Percentiles rank a stretch among this genome's conserved stretches.
phyloP scores from a whole-genome alignment of 1,140 invertebrate species.

The Carposina sasakii region DNA sequence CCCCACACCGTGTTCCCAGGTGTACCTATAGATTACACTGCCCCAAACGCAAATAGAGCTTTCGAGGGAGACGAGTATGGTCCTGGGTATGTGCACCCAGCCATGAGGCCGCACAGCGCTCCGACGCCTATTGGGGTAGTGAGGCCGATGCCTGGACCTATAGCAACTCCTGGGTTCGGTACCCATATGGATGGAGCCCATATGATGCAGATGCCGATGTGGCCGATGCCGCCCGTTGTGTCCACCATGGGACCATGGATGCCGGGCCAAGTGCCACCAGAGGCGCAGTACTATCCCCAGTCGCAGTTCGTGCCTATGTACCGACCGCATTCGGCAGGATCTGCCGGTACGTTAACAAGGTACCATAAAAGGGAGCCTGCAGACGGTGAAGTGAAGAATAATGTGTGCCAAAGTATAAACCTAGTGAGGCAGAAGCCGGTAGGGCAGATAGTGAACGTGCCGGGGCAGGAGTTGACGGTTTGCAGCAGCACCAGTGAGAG shows the following conservation, averaged over 20 bases:
- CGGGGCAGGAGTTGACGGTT: slow-evolving; percentile 62
- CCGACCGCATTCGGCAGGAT: slow-evolving; percentile 53
- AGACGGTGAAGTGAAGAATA: slow-evolving; percentile 53
- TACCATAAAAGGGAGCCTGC: slow-evolving; percentile 58
- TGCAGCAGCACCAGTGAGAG: slow-evolving; percentile 60
- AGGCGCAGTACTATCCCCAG: slow-evolving; percentile 65
- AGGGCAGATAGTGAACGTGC: slow-evolving; percentile 64
- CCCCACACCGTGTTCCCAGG: slow-evolving; percentile 57
- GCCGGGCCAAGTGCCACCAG: slow-evolving; percentile 41
- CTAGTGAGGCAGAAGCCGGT: slow-evolving; percentile 68
- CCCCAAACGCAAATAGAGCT: slow-evolving; percentile 36
- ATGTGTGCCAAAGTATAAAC: slow-evolving; percentile 70
- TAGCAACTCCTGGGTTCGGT: slow-evolving; percentile 39
- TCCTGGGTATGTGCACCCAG: slow-evolving; percentile 48
- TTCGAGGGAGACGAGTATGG: slow-evolving; percentile 52
- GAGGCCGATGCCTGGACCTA: slow-evolving; percentile 49
- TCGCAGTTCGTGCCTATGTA: slow-evolving; percentile 65
- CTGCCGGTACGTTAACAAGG: slow-evolving; percentile 57
- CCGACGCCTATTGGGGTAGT: slow-evolving; percentile 53
- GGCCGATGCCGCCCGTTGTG: slow-evolving; percentile 54
- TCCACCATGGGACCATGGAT: slow-evolving; percentile 55
- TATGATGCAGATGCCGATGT: slow-evolving; percentile 62
- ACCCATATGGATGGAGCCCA: slow-evolving; percentile 47
- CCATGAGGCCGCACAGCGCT: slow-evolving; percentile 55
- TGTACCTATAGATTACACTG: slow-evolving; percentile 47